Evolutionary conservation across 2,888 invertebrate genomes (phyloP).

Genomic region (Didymodactylos carnosus): DNA sequence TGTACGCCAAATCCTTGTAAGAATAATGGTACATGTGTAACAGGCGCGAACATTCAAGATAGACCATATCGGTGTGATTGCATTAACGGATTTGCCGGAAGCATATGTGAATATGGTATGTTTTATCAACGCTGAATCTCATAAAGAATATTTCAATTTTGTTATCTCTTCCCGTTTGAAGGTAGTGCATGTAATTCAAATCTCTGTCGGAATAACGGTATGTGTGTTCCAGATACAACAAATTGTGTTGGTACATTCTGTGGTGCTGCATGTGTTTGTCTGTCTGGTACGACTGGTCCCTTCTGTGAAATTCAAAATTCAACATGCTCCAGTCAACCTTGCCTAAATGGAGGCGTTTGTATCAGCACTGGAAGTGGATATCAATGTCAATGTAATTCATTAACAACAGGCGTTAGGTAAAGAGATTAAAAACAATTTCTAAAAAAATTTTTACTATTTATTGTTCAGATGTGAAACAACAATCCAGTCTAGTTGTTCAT

Average conservation of each 20-base stretch:
- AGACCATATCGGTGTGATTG: constrained; percentile 5
- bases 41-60: not conserved
- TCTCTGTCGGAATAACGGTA: not conserved
- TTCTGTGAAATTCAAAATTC: not conserved
- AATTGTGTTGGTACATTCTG: not conserved
- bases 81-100: not conserved
- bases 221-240: not conserved
- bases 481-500: not conserved
- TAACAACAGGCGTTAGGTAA: not conserved
- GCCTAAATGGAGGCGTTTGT: not conserved
- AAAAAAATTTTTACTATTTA: not conserved
- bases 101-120: constrained; percentile 1
- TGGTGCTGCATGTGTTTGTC: not conserved
- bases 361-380: not conserved
- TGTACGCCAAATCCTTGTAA: constrained; percentile 11
- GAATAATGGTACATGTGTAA: constrained; percentile 9
- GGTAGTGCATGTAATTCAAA: not conserved
- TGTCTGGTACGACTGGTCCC: not conserved
- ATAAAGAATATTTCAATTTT: too few relatives aligned
- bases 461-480: not conserved
- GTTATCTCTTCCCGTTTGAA: too few relatives aligned
- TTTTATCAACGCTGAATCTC: not conserved
- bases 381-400: not conserved
- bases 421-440: not conserved
- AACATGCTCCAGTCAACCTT: not conserved